Conservation (phyloP, 2,888 invertebrate genomes). For the Cepaea hortensis region DNA sequence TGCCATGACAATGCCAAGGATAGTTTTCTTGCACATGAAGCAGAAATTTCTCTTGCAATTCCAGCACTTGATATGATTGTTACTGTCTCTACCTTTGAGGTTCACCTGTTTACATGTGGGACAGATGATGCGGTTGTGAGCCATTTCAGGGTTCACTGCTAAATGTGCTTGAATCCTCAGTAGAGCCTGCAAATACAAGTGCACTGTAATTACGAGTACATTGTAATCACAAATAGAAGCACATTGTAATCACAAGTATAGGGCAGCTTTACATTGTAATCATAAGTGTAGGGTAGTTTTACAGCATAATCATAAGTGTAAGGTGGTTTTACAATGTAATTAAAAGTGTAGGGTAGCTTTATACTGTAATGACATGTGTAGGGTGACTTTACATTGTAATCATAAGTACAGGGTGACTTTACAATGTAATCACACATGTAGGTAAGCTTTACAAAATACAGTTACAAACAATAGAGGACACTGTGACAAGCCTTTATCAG, state of each 20-base stretch:
- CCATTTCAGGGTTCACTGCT: constrained; percentile 52
- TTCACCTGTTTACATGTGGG: constrained; percentile 62
- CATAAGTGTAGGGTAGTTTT: too few species aligned
- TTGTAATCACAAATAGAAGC: background rate
- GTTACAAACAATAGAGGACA: too few species aligned
- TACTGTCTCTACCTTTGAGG: constrained; percentile 55
- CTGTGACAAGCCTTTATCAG: too few species aligned
- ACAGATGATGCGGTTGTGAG: constrained; percentile 52
- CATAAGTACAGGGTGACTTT: too few species aligned
- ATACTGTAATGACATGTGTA: too few species aligned
- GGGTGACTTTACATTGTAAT: too few species aligned
- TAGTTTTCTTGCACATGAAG: constrained; percentile 59
- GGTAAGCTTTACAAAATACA: too few species aligned
- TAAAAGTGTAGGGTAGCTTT: too few species aligned
- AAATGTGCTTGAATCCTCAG: constrained; percentile 54
- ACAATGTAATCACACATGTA: too few species aligned
- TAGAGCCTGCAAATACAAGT: constrained; percentile 51
- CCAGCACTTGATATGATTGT: constrained; percentile 69
- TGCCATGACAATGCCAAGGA: constrained; percentile 59
- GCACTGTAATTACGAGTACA: background rate
- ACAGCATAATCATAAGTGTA: too few species aligned
- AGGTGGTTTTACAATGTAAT: too few species aligned
- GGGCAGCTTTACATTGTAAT: too few species aligned
- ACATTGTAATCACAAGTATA: background rate
- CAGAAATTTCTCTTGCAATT: constrained; percentile 64